A percentile compares a stretch with the other conserved stretches of the same genome.
Evolutionary conservation across 1,140 invertebrate species (phyloP).

Genomic region (Araneus ventricosus): DNA sequence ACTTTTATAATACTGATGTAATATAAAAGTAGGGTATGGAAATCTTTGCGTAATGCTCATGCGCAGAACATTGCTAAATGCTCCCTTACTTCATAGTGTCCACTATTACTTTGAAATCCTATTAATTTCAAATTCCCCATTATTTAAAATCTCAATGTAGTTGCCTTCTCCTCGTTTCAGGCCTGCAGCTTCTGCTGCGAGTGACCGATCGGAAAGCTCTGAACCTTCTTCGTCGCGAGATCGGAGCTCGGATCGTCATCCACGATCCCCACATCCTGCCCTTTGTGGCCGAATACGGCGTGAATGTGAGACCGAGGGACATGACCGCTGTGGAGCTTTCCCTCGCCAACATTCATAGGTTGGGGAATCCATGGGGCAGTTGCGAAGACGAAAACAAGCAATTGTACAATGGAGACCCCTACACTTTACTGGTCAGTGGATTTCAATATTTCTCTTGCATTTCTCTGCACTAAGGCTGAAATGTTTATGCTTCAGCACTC

Average conservation of each 20-base stretch:
- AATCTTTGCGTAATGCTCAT: no score
- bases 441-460: neutral
- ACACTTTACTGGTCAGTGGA: slow-evolving; percentile 33
- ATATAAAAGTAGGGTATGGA: no score
- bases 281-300: slow-evolving; percentile 57
- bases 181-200: slow-evolving; percentile 49
- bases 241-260: slow-evolving; percentile 59
- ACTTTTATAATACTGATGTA: no score
- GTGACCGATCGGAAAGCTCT: neutral
- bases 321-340: slow-evolving; percentile 56
- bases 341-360: neutral
- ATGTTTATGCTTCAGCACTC: no score
- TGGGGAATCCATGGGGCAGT: slow-evolving; percentile 30
- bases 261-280: slow-evolving; percentile 50
- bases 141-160: no score
- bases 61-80: no score
- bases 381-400: neutral
- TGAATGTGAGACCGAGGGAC: slow-evolving; percentile 39
- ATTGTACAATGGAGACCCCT: slow-evolving; percentile 14
- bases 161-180: neutral
- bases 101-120: no score
- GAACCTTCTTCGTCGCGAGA: slow-evolving; percentile 26
- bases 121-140: no score
- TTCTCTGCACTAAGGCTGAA: no score
- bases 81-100: no score